A percentile compares a stretch with the other conserved stretches of the same genome.
These are phyloP conservation scores for Rhorus exstirpatorius DNA, from an alignment of 2,888 invertebrate genomes.

Conservation along the genomic window DNA sequence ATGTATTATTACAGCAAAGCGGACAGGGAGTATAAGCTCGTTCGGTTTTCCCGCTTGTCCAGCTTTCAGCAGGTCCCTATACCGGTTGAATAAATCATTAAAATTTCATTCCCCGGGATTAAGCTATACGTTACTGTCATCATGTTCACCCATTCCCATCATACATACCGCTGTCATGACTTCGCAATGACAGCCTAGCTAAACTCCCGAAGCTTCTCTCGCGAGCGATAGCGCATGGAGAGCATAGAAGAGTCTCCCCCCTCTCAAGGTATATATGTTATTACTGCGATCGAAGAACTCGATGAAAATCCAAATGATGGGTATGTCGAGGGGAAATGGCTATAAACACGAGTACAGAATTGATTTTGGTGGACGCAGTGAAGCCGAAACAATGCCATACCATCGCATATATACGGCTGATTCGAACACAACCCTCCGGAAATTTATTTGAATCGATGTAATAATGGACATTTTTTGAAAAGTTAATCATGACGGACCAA, in stretches of 20 bases:
- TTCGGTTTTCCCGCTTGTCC: background rate
- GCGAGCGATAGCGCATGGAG: background rate
- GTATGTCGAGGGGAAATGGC: slow-evolving; percentile 9
- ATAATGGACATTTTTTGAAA: no score
- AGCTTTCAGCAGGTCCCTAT: background rate
- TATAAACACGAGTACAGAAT: background rate
- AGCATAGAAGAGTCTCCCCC: background rate
- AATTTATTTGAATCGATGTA: no score
- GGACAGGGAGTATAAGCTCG: background rate
- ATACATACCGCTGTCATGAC: background rate
- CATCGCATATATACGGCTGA: no score
- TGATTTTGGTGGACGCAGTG: slow-evolving; percentile 27
- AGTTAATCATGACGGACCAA: no score
- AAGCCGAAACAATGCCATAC: slow-evolving; percentile 30
- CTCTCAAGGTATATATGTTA: slow-evolving; percentile 9
- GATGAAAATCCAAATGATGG: slow-evolving; percentile 1
- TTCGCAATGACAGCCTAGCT: slow-evolving; percentile 9
- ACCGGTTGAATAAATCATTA: slow-evolving; percentile 54
- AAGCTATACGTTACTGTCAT: slow-evolving; percentile 24
- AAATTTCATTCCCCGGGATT: slow-evolving; percentile 54
- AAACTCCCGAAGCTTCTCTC: background rate
- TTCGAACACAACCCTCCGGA: no score
- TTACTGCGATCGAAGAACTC: slow-evolving; percentile 19
- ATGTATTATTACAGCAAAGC: slow-evolving; percentile 13
- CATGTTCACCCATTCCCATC: background rate